Conservation (phyloP, 1,140 invertebrate genomes). For the Tachypleus tridentatus region DNA sequence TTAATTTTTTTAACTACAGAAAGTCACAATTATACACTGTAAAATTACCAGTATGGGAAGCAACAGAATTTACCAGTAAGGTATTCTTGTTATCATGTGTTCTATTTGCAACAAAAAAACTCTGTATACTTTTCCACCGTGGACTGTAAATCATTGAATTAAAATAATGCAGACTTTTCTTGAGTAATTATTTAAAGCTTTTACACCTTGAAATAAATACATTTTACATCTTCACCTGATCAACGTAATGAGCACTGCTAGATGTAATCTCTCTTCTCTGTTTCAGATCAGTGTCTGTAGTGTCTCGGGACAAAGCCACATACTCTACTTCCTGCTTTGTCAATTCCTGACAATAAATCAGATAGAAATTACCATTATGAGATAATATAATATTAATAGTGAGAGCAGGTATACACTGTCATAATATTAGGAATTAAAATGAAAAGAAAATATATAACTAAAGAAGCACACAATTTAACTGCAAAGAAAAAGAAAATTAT, state of each 20-base stretch:
- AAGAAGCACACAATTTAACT: slow-evolving; percentile 11
- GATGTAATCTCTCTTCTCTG: slow-evolving; percentile 81
- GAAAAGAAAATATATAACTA: slow-evolving; percentile 2
- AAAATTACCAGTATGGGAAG: too few species aligned
- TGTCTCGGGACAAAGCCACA: slow-evolving; percentile 83
- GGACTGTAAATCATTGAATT: too few species aligned
- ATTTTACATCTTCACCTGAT: slow-evolving; percentile 51
- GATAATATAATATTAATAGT: slow-evolving; percentile 1
- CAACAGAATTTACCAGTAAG: too few species aligned
- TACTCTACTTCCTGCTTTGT: slow-evolving; percentile 84
- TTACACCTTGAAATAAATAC: too few species aligned
- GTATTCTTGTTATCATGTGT: too few species aligned
- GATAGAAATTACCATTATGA: not conserved
- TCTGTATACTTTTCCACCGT: too few species aligned
- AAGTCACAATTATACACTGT: too few species aligned
- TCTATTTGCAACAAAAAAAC: too few species aligned
- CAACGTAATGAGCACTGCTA: slow-evolving; percentile 80
- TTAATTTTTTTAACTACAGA: too few species aligned
- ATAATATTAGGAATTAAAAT: slow-evolving; percentile 2
- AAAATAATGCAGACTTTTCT: too few species aligned
- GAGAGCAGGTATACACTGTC: not conserved
- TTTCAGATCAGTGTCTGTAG: slow-evolving; percentile 92
- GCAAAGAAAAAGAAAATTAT: not conserved
- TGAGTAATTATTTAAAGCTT: too few species aligned
- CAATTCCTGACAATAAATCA: slow-evolving; percentile 44